A percentile compares a stretch with the other conserved stretches of the same genome.
These are phyloP conservation scores for Meganola albula DNA, from an alignment of 2,888 invertebrate genomes.

Conservation along the genomic window DNA sequence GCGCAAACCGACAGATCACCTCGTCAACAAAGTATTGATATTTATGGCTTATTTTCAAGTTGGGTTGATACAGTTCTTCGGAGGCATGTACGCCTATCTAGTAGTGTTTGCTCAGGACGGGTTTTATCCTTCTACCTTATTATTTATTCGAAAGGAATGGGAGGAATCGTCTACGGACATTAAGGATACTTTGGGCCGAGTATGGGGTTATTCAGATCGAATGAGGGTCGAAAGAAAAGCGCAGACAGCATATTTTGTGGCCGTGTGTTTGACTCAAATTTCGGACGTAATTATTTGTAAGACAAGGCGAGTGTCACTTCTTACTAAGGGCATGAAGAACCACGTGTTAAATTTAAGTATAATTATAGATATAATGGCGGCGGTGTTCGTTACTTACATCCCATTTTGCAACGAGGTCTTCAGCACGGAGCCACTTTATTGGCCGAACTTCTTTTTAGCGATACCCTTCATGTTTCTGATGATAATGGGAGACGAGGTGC, in stretches of 20 bases:
- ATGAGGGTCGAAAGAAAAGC: constrained; percentile 84
- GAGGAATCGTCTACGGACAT: constrained; percentile 80
- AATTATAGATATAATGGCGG: constrained; percentile 80
- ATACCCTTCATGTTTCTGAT: constrained; percentile 86
- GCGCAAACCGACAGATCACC: constrained; percentile 71
- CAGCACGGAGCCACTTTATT: constrained; percentile 82
- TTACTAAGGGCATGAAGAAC: constrained; percentile 87
- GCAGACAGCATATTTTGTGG: constrained; percentile 88
- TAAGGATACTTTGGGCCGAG: constrained; percentile 85
- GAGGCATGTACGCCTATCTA: constrained; percentile 88
- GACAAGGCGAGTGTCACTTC: constrained; percentile 83
- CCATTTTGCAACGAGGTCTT: constrained; percentile 83
- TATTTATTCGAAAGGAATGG: constrained; percentile 85
- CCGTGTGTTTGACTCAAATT: constrained; percentile 87
- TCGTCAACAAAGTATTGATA: constrained; percentile 80
- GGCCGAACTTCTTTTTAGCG: constrained; percentile 84
- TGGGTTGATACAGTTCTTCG: constrained; percentile 89
- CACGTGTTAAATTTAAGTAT: constrained; percentile 80
- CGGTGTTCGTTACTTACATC: constrained; percentile 81
- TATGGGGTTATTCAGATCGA: constrained; percentile 83
- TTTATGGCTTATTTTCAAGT: constrained; percentile 91
- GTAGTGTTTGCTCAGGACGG: constrained; percentile 88
- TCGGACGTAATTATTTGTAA: constrained; percentile 88
- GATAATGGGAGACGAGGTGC: constrained; percentile 84
- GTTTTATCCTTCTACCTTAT: constrained; percentile 81